Evolutionary conservation across 2,113 vertebrate species (phyloP), one percentile per base, ranked within the genome.

Genomic region (Vombatus ursinus): DNA sequence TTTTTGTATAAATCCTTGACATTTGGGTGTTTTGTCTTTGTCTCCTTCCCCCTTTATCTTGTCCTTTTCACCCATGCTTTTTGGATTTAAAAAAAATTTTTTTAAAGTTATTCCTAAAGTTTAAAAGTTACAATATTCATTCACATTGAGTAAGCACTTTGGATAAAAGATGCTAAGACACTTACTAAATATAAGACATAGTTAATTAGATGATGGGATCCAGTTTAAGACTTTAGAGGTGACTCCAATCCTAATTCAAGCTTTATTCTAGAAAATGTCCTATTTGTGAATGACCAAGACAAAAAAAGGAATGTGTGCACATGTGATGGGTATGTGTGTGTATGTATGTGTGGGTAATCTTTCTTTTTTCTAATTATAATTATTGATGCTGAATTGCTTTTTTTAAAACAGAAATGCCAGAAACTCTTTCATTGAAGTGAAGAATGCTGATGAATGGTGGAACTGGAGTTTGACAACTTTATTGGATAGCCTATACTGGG

Each of bases 401-500:
- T 54, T 52, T 77, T 57, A 91, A 8, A 89, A 8, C 89, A 99
- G 99, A 94, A 97, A 96, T 47, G 26, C 44, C 49, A 91, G 95
- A 28, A 93, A 96, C n/a, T 44, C 94, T 37, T 98, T 98, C 37
- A 51, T 77, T 9, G 96, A 96, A 50, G 96, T 98, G 91, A 97
- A 95, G 89, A 98, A 91, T 0, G 90, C 96, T 8, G 97, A 98
- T 0, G 98, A 98, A 90, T 99, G 98, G 99, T 99, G 99, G 99
- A 97, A 96, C 61, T 99, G 98, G 99, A 97, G 97, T 44, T 96
- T 98, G 93, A 98, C 94, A 61, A 92, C 61, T 6, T 95, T 99
- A 90, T 94, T 99, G 68, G 94, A 98, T 8, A 90, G 95, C 51
- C 92, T 99, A 14, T 98, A 98, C 44, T 92, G 93, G 52, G 92